A percentile compares a stretch with the other conserved stretches of the same genome.
Conservation (phyloP, 2,113 vertebrate species). For the Ceyx cyanopectus region DNA sequence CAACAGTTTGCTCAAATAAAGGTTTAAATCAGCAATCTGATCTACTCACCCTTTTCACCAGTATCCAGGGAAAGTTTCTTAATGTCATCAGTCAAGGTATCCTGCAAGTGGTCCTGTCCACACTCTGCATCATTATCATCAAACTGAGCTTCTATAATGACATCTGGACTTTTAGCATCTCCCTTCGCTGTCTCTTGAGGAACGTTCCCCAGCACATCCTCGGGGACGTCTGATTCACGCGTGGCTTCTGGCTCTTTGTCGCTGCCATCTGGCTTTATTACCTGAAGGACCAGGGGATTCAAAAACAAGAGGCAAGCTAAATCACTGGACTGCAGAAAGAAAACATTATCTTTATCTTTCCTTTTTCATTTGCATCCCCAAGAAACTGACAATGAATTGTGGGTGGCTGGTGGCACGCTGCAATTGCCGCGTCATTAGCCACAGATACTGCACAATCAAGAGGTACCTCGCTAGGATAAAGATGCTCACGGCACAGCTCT, state of each 20-base stretch:
- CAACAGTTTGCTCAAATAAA: background rate
- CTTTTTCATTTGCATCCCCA: slow-evolving; percentile 27
- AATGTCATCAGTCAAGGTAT: slow-evolving; percentile 25
- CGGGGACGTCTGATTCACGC: slow-evolving; percentile 68
- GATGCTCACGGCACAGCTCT: background rate
- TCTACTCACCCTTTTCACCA: slow-evolving; percentile 72
- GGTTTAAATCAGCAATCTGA: background rate
- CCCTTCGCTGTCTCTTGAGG: slow-evolving; percentile 14
- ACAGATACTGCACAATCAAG: slow-evolving; percentile 24
- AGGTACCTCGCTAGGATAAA: slow-evolving; percentile 29
- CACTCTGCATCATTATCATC: slow-evolving; percentile 75
- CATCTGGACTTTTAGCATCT: slow-evolving; percentile 67
- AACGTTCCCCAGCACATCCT: slow-evolving; percentile 29
- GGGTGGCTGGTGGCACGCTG: slow-evolving; percentile 19
- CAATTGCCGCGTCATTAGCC: background rate
- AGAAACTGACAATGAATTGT: slow-evolving; percentile 43
- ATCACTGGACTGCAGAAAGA: slow-evolving; percentile 17
- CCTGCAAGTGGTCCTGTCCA: slow-evolving; percentile 36
- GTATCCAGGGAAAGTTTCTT: slow-evolving; percentile 62
- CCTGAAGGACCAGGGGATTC: slow-evolving; percentile 74
- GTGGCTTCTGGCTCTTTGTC: slow-evolving; percentile 81
- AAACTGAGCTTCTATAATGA: slow-evolving; percentile 82
- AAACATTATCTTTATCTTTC: slow-evolving; percentile 17
- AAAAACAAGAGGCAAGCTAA: slow-evolving; percentile 27
- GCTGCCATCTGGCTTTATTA: slow-evolving; percentile 81